A percentile compares a stretch with the other conserved stretches of the same genome.
Evolutionary conservation across 2,113 vertebrate species (phyloP).

Genomic region (Polyodon spathula): DNA sequence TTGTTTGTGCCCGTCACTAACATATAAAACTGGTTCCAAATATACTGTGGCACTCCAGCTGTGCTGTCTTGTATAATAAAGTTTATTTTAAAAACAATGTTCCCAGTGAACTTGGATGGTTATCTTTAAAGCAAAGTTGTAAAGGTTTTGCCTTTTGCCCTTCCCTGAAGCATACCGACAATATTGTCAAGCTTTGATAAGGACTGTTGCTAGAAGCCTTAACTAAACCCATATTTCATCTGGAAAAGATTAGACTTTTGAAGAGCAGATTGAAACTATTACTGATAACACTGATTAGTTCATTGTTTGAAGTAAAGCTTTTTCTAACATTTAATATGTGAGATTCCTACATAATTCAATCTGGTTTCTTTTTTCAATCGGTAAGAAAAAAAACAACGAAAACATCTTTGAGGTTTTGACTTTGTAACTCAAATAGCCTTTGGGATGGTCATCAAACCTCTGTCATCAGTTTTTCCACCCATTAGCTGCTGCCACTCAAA

Average conservation of each 20-base stretch:
- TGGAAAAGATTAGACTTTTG: conserved; percentile 68
- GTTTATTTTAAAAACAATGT: not conserved
- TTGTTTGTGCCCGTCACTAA: no score
- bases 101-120: not conserved
- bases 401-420: not conserved
- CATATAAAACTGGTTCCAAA: no score
- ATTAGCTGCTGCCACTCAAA: no score
- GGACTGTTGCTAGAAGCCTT: conserved; percentile 32
- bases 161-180: not conserved
- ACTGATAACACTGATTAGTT: conserved; percentile 74
- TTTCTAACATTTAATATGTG: conserved; percentile 40
- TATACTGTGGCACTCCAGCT: not conserved
- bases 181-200: conserved; percentile 31
- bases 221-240: conserved; percentile 43
- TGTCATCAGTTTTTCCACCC: not conserved
- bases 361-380: conserved; percentile 31
- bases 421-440: conserved; percentile 1
- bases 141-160: not conserved
- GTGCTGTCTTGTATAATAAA: not conserved
- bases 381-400: conserved; percentile 23
- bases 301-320: conserved; percentile 64
- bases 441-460: not conserved
- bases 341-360: conserved; percentile 44
- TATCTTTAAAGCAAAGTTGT: conserved; percentile 1
- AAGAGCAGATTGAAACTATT: conserved; percentile 69